A percentile compares a stretch with the other conserved stretches of the same genome.
Conservation (phyloP, 2,888 invertebrate genomes). For the Clitarchus hookeri region DNA sequence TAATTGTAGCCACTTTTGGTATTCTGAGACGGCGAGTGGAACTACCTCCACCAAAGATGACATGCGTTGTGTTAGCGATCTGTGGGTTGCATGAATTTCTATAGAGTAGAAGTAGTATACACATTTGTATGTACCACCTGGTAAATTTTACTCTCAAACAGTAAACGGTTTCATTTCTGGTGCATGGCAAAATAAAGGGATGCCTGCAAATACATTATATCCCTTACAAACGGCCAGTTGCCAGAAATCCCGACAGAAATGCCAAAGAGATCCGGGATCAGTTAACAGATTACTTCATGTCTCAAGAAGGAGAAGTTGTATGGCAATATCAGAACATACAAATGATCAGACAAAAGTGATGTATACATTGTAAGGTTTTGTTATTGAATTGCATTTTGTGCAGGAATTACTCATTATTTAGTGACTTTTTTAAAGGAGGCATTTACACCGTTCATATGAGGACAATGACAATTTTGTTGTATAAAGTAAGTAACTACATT, state of each 20-base stretch:
- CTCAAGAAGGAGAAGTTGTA: slow-evolving; percentile 9
- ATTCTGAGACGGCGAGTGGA: neutral
- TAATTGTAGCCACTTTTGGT: neutral
- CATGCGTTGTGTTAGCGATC: neutral
- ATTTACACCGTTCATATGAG: neutral
- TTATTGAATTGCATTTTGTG: neutral
- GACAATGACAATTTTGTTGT: too few relatives aligned
- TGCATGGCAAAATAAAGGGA: neutral
- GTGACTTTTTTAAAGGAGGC: too few relatives aligned
- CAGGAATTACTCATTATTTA: neutral
- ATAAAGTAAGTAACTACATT: neutral
- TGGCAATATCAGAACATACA: neutral
- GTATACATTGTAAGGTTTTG: neutral
- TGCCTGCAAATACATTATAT: neutral
- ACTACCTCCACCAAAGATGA: neutral
- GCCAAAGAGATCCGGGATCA: neutral
- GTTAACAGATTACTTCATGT: neutral
- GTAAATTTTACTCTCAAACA: neutral
- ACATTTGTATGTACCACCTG: neutral
- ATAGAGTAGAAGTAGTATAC: neutral
- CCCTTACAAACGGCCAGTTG: neutral
- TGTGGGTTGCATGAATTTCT: neutral
- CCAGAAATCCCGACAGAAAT: neutral
- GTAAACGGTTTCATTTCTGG: neutral
- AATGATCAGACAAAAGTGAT: neutral